Evolutionary conservation across 2,888 invertebrate species (phyloP), one percentile per base, ranked within the genome.

Genomic region (Gortyna flavago): DNA sequence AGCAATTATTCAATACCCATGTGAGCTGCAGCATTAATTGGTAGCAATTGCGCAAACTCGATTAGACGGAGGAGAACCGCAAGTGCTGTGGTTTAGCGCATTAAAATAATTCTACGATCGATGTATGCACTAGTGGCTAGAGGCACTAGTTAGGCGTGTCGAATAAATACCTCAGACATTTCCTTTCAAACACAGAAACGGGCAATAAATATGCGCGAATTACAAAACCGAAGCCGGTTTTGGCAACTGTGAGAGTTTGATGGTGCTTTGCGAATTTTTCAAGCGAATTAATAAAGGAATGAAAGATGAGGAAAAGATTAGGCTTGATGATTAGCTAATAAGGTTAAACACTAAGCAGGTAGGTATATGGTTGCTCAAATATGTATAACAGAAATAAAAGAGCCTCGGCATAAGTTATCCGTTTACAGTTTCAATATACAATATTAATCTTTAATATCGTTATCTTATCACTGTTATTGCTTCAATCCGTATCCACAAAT

Each of bases 21-120:
- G 79, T 84, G 80, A 86, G 84, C 75, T 77, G 78, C 72, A 80
- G 69, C 79, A 76, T 87, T 89, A 91, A 93, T 92, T 92, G 89
- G 86, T 80, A 76, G 41, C 87, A 89, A 92, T 93, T 92, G 91
- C 90, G 89, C 88, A 90, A 92, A 92, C 88, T 87, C 88, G 85
- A 91, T 93, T 91, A 90, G 86, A 79, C 73, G 67, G 67, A 41
- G 61, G 51, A 44, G 69, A 66, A 68, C 71, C 72, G 65, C 79
- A 81, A 72, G 75, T 79, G 79, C 79, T 75, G 79, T 81, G 87
- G 89, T 85, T 88, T 81, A 38, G 82, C 68, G 81, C 84, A 82
- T 80, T 83, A 82, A 73, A 83, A 85, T 88, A 80, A 84, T 79
- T 79, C 80, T 64, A 18, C 71, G 76, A 85, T 79, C 78, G 35